Percentiles rank a stretch among this genome's conserved stretches.
Conservation (phyloP, 2,113 vertebrate species). For the Nothocercus julius region DNA sequence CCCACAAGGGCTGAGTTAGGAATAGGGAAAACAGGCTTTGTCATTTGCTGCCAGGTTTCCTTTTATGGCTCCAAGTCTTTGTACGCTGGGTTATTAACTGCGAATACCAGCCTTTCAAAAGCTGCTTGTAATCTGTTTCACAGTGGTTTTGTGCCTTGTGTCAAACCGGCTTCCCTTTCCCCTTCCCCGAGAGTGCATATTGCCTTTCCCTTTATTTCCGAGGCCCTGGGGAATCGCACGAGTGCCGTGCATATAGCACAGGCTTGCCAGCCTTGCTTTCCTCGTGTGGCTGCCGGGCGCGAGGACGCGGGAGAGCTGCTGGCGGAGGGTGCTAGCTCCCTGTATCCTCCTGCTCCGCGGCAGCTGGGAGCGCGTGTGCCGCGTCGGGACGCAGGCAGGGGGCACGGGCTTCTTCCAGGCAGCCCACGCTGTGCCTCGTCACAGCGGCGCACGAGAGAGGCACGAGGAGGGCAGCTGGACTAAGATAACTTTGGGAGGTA, state of each 20-base stretch:
- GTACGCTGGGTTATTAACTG: not conserved
- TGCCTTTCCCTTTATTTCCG: not conserved
- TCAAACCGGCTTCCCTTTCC: not conserved
- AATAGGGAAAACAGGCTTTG: not conserved
- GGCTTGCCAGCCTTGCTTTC: rapidly evolving
- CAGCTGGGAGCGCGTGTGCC: rapidly evolving
- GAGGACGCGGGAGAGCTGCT: not conserved
- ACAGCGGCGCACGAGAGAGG: not conserved
- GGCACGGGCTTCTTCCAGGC: not conserved
- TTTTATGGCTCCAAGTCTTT: not conserved
- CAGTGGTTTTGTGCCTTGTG: not conserved
- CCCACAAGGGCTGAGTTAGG: not conserved
- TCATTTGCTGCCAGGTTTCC: not conserved
- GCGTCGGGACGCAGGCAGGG: not conserved
- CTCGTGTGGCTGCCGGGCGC: not conserved
- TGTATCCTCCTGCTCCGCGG: not conserved
- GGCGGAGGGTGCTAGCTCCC: not conserved
- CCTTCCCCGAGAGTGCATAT: not conserved
- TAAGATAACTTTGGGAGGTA: not conserved
- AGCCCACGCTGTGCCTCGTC: not conserved
- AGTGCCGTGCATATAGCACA: not conserved
- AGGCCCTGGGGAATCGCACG: not conserved
- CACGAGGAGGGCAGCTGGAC: not conserved
- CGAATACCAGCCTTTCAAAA: not conserved
- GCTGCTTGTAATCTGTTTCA: not conserved